These are phyloP conservation scores for Ricordea florida DNA, from an alignment of 92 coral and sea anemone species.

Conservation along the genomic window DNA sequence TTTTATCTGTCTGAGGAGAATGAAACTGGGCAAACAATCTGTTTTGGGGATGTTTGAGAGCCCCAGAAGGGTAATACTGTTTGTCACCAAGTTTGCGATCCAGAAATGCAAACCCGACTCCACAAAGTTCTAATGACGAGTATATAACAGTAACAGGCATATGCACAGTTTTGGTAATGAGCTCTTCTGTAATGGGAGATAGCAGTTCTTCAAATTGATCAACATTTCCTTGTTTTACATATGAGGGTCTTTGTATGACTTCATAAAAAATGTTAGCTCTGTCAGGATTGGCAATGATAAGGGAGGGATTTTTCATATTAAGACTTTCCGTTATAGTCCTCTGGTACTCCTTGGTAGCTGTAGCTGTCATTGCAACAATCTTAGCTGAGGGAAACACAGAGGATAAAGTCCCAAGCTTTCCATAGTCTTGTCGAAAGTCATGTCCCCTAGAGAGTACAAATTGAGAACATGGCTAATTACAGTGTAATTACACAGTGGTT, in stretches of 20 bases:
- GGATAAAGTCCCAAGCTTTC: conserved; percentile 3
- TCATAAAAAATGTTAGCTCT: conserved; percentile 1
- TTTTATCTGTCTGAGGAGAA: conserved; percentile 1
- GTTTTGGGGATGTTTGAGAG: not conserved
- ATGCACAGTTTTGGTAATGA: not conserved
- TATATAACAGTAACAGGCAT: conserved; percentile 13
- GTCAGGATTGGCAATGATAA: conserved; percentile 9
- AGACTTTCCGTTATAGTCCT: not conserved
- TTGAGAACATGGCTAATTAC: too few species aligned
- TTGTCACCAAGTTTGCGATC: not conserved
- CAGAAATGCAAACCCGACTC: conserved; percentile 4
- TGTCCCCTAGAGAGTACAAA: conserved; percentile 22
- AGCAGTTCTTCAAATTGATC: too few species aligned
- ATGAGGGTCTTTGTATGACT: conserved; percentile 1
- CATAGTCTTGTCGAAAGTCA: not conserved
- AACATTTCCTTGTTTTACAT: not conserved
- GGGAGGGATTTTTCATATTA: not conserved
- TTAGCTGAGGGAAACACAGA: not conserved
- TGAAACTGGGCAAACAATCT: conserved; percentile 28
- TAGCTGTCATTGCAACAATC: conserved; percentile 29
- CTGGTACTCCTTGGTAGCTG: conserved; percentile 9
- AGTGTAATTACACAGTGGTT: too few species aligned
- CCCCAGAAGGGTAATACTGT: not conserved
- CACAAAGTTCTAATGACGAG: conserved; percentile 5
- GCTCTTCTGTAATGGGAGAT: not conserved